A percentile compares a stretch with the other conserved stretches of the same genome.
These are phyloP conservation scores for Macrochelys suwanniensis DNA, from an alignment of 2,797 vertebrate species.

Conservation along the genomic window DNA sequence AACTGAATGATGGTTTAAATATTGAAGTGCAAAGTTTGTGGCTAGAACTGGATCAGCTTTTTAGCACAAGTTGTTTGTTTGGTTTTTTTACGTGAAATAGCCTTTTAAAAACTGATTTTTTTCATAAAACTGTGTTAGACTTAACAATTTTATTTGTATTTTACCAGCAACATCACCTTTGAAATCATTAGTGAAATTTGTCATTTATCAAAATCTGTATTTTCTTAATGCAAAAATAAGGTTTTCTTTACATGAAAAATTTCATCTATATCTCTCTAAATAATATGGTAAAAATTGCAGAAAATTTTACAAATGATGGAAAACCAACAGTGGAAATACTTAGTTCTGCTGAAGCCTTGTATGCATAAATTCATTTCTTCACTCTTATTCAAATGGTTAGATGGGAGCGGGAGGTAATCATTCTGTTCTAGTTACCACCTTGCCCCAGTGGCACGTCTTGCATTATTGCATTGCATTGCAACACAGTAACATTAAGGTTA, in stretches of 20 bases:
- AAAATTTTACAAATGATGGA: too few relatives aligned
- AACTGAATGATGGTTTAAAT: neutral
- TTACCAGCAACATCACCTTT: neutral
- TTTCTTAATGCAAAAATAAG: neutral
- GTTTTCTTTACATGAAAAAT: neutral
- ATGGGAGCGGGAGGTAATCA: neutral
- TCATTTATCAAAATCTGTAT: neutral
- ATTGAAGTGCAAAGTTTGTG: neutral
- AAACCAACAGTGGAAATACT: neutral
- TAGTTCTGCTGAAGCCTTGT: neutral
- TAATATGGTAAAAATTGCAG: too few relatives aligned
- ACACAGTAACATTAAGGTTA: slow-evolving; percentile 47
- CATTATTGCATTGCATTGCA: neutral
- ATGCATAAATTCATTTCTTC: neutral
- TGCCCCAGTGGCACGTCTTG: slow-evolving; percentile 9
- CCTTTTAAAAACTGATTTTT: neutral
- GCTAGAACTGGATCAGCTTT: neutral
- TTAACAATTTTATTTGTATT: neutral
- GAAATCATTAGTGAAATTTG: neutral
- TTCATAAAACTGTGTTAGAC: neutral
- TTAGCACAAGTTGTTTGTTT: neutral
- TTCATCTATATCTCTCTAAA: too few relatives aligned
- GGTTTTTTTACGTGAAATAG: neutral
- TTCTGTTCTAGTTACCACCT: slow-evolving; percentile 8
- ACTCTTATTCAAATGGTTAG: slow-evolving; percentile 10